Evolutionary conservation across 2,797 vertebrate species (phyloP), one percentile per base, ranked within the genome.

Genomic region (Okamejei kenojei): DNA sequence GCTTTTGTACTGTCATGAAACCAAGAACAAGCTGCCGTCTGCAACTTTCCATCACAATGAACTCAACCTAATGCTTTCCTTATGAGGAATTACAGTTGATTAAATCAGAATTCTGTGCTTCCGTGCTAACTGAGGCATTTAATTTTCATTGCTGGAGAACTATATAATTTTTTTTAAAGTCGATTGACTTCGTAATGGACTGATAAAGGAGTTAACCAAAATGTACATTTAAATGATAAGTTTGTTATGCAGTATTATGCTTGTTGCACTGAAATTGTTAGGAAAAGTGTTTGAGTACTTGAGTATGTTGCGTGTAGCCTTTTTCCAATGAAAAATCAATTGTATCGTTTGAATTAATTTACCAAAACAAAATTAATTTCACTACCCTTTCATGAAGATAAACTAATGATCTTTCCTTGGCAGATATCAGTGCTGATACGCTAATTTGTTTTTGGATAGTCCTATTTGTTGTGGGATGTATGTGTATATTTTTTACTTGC

Each of bases 21-120:
- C 90, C 73, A 92, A 76, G 73, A 23, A 92, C 90, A 92, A 92
- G 73, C 90, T 92, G 73, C 71, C 38, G 26, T 76, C 38, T 92
- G 65, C 73, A 76, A 92, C 90, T 92, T 92, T 92, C 68, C 90
- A 92, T 92, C 90, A 76, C 65, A 76, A 92, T 76, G 68, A 92
- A 54, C 45, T 92, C 71, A 92, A n/a, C 38, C 73, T 92, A 92
- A 92, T 92, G 90, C 73, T 76, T 92, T 92, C 90, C 90, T 92
- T 92, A 92, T 92, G 90, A 92, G 90, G 90, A 92, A 92, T 92
- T 92, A 76, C 71, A 76, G 90, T 92, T 92, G 71, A 92, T 92
- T 92, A 76, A 92, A 76, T 92, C 38, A 92, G 90, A 92, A 92
- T 92, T 54, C 71, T 54, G 23, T 92, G 90, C 90, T 92, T 92